Evolutionary conservation across 2,888 invertebrate species (phyloP).

Genomic region (Sturmia bella): DNA sequence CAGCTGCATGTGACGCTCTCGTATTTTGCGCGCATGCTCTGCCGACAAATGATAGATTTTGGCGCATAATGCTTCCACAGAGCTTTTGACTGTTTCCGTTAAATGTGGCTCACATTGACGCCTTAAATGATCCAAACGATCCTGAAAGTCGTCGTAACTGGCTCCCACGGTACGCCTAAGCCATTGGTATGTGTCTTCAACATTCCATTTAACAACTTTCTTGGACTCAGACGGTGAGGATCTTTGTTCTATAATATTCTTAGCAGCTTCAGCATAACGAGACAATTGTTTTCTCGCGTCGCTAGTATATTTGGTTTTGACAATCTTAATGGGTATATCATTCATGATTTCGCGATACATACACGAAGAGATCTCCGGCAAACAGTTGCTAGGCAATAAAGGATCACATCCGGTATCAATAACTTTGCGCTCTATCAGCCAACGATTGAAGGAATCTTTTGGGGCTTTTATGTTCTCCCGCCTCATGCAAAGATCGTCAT

Average conservation of each 20-base stretch:
- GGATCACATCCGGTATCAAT: slow-evolving; percentile 95
- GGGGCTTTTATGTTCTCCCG: slow-evolving; percentile 97
- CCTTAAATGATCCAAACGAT: slow-evolving; percentile 93
- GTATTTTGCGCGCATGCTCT: slow-evolving; percentile 94
- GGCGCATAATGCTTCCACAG: slow-evolving; percentile 96
- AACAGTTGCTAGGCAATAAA: slow-evolving; percentile 94
- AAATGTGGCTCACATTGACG: slow-evolving; percentile 98
- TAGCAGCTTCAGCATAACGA: slow-evolving; percentile 97
- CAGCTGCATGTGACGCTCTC: slow-evolving; percentile 91
- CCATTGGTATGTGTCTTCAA: slow-evolving; percentile 98
- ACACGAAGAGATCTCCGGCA: slow-evolving; percentile 94
- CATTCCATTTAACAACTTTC: slow-evolving; percentile 99
- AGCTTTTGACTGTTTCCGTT: slow-evolving; percentile 95
- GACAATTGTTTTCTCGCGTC: slow-evolving; percentile 97
- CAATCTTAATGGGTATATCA: slow-evolving; percentile 97
- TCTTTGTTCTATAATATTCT: slow-evolving; percentile 97
- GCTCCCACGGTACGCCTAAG: slow-evolving; percentile 95
- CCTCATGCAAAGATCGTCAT: slow-evolving; percentile 96
- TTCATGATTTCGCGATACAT: slow-evolving; percentile 99
- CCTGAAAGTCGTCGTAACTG: slow-evolving; percentile 93
- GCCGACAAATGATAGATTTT: slow-evolving; percentile 96
- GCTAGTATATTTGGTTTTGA: slow-evolving; percentile 95
- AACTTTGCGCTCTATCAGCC: slow-evolving; percentile 97
- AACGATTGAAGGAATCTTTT: slow-evolving; percentile 96
- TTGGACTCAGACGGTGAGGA: slow-evolving; percentile 96